A percentile compares a stretch with the other conserved stretches of the same genome.
phyloP scores from a whole-genome alignment of 2,888 invertebrate species.

The Rotaria macrura region DNA sequence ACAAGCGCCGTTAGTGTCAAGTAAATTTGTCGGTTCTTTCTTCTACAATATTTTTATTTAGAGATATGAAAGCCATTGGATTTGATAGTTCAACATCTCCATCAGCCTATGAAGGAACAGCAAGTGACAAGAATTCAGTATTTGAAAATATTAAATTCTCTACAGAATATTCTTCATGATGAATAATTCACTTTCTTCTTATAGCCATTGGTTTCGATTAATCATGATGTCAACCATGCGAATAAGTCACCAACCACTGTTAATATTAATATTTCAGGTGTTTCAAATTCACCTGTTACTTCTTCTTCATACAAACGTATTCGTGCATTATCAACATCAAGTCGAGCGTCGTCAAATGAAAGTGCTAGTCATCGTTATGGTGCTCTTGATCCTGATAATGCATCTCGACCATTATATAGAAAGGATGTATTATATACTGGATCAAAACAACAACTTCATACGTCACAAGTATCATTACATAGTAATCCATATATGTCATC shows the following conservation, averaged over 20 bases:
- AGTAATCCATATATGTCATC: neutral
- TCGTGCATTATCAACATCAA: neutral
- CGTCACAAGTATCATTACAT: neutral
- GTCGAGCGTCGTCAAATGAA: neutral
- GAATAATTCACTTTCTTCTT: too few species aligned
- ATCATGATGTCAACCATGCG: neutral
- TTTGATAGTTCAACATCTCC: neutral
- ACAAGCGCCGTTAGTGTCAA: neutral
- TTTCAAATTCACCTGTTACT: neutral
- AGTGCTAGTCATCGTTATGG: neutral
- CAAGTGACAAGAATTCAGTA: neutral
- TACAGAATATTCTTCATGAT: too few species aligned
- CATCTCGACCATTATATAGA: neutral
- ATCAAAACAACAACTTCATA: neutral
- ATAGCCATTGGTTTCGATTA: too few species aligned
- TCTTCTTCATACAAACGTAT: neutral
- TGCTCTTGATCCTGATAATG: neutral
- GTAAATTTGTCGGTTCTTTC: neutral
- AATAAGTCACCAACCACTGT: neutral
- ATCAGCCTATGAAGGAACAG: neutral
- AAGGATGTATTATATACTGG: neutral
- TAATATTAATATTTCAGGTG: neutral
- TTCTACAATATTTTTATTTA: neutral
- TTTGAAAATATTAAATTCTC: too few species aligned
- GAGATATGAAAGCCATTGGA: neutral